Evolutionary conservation across 2,888 invertebrate genomes (phyloP), one percentile per base, ranked within the genome.

Genomic region (Dryadula phaetusa): DNA sequence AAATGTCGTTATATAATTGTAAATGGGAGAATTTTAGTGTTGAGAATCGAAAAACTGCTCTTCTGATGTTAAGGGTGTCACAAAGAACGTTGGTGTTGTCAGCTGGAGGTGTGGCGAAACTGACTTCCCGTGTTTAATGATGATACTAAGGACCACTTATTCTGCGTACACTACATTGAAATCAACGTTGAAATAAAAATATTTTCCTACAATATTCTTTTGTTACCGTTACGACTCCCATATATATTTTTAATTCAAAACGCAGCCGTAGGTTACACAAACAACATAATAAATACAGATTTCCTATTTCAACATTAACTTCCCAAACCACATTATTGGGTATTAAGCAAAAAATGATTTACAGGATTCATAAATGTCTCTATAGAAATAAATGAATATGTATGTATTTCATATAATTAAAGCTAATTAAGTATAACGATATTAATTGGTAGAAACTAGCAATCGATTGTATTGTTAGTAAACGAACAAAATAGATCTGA

Each of bases 81-180:
- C 87, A 87, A 71, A 85, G 79, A 67, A 82, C 79, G 0, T 61
- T 86, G 74, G 74, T 70, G 0, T 37, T 87, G 22, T 80, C 86
- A 0, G 86, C 86, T 1, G 88, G 86, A 0, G 84, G 85, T 0
- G 70, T 87, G 0, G 74, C 80, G 0, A 74, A 71, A 14, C 71
- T 87, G 22, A 81, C 75, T 85, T 81, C 40, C 72, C 70, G 2
- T 81, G 80, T 2, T 68, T 88, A 2, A 83, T 85, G 82, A 74
- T 78, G 0, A 77, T 87, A 0, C 70, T 77, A 0, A 83, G 74
- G 32, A 78, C 79, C 0, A 77, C 84, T 20, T 87, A 86, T 64
- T 86, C 87, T 0, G 77, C 83, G 2, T 87, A 85, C 37, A 83
- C 84, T 3, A 79, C 86, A 25, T 72, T 87, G 12, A 77, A 82